Evolutionary conservation across 1,140 invertebrate genomes (phyloP).

Genomic region (Asobara japonica): DNA sequence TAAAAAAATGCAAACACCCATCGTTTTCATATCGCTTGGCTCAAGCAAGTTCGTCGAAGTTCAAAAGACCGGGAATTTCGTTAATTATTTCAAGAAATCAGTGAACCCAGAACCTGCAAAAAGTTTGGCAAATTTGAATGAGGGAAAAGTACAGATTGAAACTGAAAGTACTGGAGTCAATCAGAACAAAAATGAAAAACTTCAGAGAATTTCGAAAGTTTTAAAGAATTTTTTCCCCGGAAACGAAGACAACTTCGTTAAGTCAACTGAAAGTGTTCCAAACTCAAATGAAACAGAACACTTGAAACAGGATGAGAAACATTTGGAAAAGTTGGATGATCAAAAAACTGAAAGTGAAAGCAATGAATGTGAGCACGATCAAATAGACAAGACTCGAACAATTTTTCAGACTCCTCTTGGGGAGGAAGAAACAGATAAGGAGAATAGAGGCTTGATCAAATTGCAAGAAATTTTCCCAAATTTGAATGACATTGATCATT

Average conservation of each 20-base stretch:
- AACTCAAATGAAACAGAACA: too few species aligned
- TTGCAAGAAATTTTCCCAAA: conserved; percentile 67
- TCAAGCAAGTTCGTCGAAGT: conserved; percentile 81
- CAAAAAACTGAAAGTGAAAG: too few species aligned
- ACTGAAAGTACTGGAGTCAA: too few species aligned
- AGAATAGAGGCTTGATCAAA: conserved; percentile 4
- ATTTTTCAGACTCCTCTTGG: neutral
- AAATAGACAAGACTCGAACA: too few species aligned
- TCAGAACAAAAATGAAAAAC: neutral
- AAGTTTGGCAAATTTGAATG: neutral
- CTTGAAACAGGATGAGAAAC: neutral
- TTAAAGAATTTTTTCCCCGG: too few species aligned
- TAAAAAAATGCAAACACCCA: conserved; percentile 68
- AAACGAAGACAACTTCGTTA: too few species aligned
- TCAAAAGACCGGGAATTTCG: conserved; percentile 70
- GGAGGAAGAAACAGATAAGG: neutral
- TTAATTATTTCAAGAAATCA: conserved; percentile 69
- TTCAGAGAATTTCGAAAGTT: too few species aligned
- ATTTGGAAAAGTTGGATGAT: neutral
- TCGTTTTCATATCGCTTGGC: conserved; percentile 79
- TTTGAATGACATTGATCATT: conserved; percentile 60
- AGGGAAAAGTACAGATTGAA: too few species aligned
- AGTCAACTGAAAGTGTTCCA: too few species aligned
- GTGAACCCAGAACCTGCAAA: neutral
- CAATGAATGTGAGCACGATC: too few species aligned